Evolutionary conservation across 2,113 vertebrate genomes (phyloP).

Genomic region (Pseudopodoces humilis): DNA sequence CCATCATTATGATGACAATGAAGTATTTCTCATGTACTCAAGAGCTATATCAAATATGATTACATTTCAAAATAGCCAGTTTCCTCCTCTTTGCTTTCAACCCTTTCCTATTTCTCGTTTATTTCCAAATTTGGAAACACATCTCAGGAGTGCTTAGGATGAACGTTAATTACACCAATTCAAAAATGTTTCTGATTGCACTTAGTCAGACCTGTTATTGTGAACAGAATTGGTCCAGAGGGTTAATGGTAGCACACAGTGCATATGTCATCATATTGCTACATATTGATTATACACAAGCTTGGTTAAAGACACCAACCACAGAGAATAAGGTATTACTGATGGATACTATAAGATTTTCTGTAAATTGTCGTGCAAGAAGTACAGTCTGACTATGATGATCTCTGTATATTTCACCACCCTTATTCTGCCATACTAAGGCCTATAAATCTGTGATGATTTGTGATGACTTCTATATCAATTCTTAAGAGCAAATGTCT

Average conservation of each 20-base stretch:
- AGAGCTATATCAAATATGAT: not conserved
- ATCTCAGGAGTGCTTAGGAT: not conserved
- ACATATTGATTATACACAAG: not conserved
- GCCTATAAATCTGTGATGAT: not conserved
- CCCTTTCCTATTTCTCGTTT: not conserved
- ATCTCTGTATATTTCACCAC: not conserved
- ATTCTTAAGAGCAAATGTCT: not conserved
- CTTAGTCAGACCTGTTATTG: conserved; percentile 20
- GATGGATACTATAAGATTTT: not conserved
- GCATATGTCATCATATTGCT: not conserved
- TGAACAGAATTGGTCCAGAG: not conserved
- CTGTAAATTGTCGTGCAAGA: not conserved
- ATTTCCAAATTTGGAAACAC: not conserved
- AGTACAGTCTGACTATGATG: not conserved
- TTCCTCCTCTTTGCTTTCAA: not conserved
- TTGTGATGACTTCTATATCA: not conserved
- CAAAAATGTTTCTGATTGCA: not conserved
- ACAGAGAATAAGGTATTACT: not conserved
- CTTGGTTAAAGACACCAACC: not conserved
- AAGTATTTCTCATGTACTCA: not conserved
- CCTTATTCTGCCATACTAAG: not conserved
- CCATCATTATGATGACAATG: not conserved
- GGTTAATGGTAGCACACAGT: not conserved
- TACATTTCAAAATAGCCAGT: conserved; percentile 1
- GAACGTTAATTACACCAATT: not conserved